Conservation (phyloP, 2,113 vertebrate species). For the Brachionichthys hirsutus region DNA sequence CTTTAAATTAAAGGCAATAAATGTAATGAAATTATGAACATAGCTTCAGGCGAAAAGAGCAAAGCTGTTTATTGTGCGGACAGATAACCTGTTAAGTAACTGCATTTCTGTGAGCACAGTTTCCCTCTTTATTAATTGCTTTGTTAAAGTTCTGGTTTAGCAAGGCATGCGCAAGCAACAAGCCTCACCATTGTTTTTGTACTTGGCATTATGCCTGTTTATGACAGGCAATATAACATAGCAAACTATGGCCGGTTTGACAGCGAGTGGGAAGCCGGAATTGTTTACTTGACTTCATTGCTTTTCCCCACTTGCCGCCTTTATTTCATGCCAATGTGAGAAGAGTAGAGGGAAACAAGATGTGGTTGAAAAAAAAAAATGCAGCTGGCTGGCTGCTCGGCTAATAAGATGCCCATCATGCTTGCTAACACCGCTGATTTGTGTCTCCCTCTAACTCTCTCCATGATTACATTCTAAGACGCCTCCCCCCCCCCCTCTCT, state of each 20-base stretch:
- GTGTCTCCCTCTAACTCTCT: constrained; percentile 85
- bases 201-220: constrained; percentile 74
- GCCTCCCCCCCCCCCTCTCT: constrained; percentile 74
- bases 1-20: constrained; percentile 53
- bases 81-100: constrained; percentile 54
- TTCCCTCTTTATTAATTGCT: constrained; percentile 65
- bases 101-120: constrained; percentile 35
- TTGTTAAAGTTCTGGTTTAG: constrained; percentile 65
- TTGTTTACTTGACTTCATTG: constrained; percentile 85
- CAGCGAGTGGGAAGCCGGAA: constrained; percentile 78
- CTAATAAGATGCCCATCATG: constrained; percentile 93
- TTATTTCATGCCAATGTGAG: constrained; percentile 75
- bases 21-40: constrained; percentile 52
- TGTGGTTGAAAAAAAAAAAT: constrained; percentile 81
- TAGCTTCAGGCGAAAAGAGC: constrained; percentile 44
- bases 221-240: constrained; percentile 76
- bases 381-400: constrained; percentile 83
- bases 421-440: constrained; percentile 85
- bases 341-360: constrained; percentile 70
- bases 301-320: constrained; percentile 74
- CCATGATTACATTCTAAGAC: constrained; percentile 96
- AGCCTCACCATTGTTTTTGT: constrained; percentile 65
- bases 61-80: constrained; percentile 49
- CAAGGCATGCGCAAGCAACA: constrained; percentile 48
- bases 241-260: constrained; percentile 75